Conservation (phyloP, 2,888 invertebrate genomes). For the Cheilosia soror region DNA sequence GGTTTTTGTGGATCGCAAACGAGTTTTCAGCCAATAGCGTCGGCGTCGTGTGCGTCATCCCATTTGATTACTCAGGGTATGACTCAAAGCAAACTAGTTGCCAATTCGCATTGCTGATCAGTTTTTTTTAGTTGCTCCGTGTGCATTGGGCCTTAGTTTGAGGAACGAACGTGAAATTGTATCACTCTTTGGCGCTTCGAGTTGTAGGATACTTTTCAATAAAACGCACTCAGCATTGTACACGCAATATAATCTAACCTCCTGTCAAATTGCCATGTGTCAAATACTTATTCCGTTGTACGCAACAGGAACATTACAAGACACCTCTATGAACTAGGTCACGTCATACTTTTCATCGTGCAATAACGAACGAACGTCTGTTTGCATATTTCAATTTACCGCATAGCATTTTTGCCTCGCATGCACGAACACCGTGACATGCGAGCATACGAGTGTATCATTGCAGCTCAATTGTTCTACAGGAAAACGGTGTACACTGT, state of each 20-base stretch:
- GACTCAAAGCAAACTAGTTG: too few species aligned
- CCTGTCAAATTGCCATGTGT: not conserved
- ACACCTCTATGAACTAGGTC: slow-evolving; percentile 12
- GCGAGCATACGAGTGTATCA: slow-evolving; percentile 26
- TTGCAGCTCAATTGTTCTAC: slow-evolving; percentile 59
- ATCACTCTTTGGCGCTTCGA: too few species aligned
- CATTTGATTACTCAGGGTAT: too few species aligned
- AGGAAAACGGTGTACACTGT: not conserved
- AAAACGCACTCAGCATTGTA: not conserved
- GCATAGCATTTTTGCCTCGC: not conserved
- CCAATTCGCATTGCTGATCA: too few species aligned
- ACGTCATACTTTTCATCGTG: slow-evolving; percentile 7
- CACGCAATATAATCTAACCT: too few species aligned
- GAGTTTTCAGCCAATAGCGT: too few species aligned
- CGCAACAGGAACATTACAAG: not conserved
- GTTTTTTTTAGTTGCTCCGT: too few species aligned
- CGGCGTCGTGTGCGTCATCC: too few species aligned
- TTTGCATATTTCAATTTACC: slow-evolving; percentile 21
- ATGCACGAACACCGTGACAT: slow-evolving; percentile 40
- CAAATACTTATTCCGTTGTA: not conserved
- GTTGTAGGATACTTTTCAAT: not conserved
- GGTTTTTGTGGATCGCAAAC: too few species aligned
- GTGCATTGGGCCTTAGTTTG: too few species aligned
- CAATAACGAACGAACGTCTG: not conserved
- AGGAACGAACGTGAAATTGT: too few species aligned